Percentiles rank a stretch among this genome's conserved stretches.
These are phyloP conservation scores for Aegypius monachus DNA, from an alignment of 2,113 vertebrate genomes.

Conservation along the genomic window DNA sequence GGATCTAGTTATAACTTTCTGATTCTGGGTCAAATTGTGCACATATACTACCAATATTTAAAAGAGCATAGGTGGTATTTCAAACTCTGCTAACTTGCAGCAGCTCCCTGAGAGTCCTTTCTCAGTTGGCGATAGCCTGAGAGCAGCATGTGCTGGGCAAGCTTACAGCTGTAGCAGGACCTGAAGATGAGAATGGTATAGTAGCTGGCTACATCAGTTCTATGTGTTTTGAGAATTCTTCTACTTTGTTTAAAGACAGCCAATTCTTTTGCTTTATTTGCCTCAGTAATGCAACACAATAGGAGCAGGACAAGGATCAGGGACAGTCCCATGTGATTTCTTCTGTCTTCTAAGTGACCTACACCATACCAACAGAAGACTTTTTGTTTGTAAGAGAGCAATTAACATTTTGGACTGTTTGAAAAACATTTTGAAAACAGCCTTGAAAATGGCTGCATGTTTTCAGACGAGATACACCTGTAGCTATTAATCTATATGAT, in stretches of 20 bases:
- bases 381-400: background rate
- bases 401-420: background rate
- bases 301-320: background rate
- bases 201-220: background rate
- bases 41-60: background rate
- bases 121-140: background rate
- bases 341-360: background rate
- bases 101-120: background rate
- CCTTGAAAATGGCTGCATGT: background rate
- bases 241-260: background rate
- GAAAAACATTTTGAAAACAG: background rate
- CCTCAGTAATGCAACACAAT: background rate
- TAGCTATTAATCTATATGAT: background rate
- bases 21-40: background rate
- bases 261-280: background rate
- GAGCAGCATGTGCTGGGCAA: background rate
- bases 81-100: background rate
- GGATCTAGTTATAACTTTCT: background rate
- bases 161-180: background rate
- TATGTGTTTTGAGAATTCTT: background rate
- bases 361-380: background rate
- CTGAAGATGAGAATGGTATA: background rate
- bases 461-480: background rate
- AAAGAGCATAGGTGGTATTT: background rate
- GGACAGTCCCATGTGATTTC: background rate